These are phyloP conservation scores for Isichthys henryi DNA, from an alignment of 2,113 vertebrate species.

Conservation along the genomic window DNA sequence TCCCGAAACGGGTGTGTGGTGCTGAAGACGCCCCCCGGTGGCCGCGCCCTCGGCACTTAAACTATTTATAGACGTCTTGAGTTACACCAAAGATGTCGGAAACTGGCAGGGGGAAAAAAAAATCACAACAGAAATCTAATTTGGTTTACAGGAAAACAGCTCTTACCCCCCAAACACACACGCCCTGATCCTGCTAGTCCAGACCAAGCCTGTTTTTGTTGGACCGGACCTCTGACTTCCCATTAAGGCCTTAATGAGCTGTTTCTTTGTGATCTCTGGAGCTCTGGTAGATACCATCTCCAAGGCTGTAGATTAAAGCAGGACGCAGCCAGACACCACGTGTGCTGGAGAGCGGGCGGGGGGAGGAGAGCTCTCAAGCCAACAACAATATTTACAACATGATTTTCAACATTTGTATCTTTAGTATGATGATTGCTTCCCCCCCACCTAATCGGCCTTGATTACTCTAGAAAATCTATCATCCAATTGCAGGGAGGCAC, in stretches of 20 bases:
- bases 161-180: neutral
- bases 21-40: neutral
- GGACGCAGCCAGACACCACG: constrained; percentile 17
- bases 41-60: neutral
- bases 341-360: constrained; percentile 17
- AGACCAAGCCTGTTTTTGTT: constrained; percentile 49
- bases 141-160: constrained; percentile 59
- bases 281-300: constrained; percentile 46
- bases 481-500: neutral
- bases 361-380: constrained; percentile 42
- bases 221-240: constrained; percentile 40
- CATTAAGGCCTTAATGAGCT: constrained; percentile 53
- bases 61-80: constrained; percentile 48
- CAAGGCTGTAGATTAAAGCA: constrained; percentile 41
- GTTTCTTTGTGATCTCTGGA: constrained; percentile 51
- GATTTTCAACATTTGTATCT: constrained; percentile 45
- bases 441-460: neutral
- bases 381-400: constrained; percentile 48
- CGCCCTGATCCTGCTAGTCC: neutral
- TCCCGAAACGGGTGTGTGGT: neutral
- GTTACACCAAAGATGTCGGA: constrained; percentile 47
- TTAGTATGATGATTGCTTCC: constrained; percentile 34
- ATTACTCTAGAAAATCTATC: neutral
- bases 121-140: constrained; percentile 52
- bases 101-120: constrained; percentile 26